These are phyloP conservation scores for Eutolmus rufibarbis DNA, from an alignment of 2,888 invertebrate species.

Conservation along the genomic window DNA sequence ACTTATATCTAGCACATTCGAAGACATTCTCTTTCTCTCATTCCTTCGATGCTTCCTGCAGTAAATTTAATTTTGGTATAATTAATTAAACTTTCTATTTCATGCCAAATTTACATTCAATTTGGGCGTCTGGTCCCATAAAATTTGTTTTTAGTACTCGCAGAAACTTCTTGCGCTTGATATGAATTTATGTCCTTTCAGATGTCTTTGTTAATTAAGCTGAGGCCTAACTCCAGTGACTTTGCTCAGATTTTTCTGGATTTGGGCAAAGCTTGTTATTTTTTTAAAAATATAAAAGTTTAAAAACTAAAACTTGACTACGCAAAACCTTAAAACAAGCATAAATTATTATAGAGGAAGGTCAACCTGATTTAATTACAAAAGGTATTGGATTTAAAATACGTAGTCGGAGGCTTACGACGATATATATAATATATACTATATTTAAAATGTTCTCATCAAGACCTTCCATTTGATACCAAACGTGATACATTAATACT, in stretches of 20 bases:
- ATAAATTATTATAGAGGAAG: too few relatives aligned
- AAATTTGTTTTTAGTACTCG: constrained; percentile 11
- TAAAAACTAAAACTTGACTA: too few relatives aligned
- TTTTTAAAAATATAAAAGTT: too few relatives aligned
- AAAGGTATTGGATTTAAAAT: too few relatives aligned
- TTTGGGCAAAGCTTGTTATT: too few relatives aligned
- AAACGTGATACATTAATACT: too few relatives aligned
- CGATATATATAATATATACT: too few relatives aligned
- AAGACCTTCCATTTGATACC: too few relatives aligned
- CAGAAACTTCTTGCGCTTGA: neutral
- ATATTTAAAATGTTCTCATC: too few relatives aligned
- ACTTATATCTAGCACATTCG: neutral
- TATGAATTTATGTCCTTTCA: neutral
- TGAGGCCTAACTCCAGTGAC: neutral
- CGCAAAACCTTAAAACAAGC: too few relatives aligned
- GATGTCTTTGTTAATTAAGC: neutral
- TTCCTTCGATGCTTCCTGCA: constrained; percentile 14
- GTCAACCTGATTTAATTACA: too few relatives aligned
- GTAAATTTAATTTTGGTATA: constrained; percentile 48
- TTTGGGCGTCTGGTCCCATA: constrained; percentile 52
- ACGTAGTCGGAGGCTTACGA: too few relatives aligned
- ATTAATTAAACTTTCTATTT: constrained; percentile 57
- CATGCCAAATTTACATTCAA: constrained; percentile 61
- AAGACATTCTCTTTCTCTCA: neutral
- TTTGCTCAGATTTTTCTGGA: neutral